Evolutionary conservation across 1,140 invertebrate genomes (phyloP), one percentile per base, ranked within the genome.

Genomic region (Anastrepha ludens): DNA sequence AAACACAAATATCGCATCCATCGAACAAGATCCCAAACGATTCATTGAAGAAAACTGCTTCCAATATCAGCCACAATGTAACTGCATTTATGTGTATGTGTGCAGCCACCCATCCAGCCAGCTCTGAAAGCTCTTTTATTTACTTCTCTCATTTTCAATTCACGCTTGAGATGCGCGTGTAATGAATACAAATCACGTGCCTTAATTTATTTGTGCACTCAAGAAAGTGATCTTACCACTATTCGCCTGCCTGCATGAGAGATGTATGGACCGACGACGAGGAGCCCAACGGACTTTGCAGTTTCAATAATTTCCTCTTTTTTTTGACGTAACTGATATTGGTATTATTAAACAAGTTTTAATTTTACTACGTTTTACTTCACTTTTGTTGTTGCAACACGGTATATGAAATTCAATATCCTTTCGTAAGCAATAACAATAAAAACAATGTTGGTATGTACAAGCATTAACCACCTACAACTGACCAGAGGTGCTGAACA

Each of bases 141-240:
- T 50, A 6, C 17, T 55, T 39, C 9, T 5, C 58, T 39, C 74
- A 47, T 81, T 55, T 20, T 47, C 47, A 20, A 55, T 11, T 44
- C 20, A 20, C 6, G n/a, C 47, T 6, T n/a, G 20, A 15, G 74
- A 81, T 29, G 58, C 55, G 39, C 85, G 50, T 60, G 85, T 86
- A 86, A 86, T 86, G 85, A 62, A 86, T 86, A 86, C 85, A 86
- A 86, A 86, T 86, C 85, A 86, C 85, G 85, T 86, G 85, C 39
- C 58, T 62, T 62, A 86, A 62, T 86, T 81, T 86, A 86, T 86
- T 86, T 65, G 58, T 15, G 39, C 85, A 81, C 47, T 81, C 74
- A 55, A 81, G 17, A 67, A 81, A 81, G 47, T 81, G 74, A 81
- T 58, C 74, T 39, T 50, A 29, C 44, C 74, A 50, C 74, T 74